Evolutionary conservation across 2,797 vertebrate species (phyloP).

Genomic region (Pangasius djambal): DNA sequence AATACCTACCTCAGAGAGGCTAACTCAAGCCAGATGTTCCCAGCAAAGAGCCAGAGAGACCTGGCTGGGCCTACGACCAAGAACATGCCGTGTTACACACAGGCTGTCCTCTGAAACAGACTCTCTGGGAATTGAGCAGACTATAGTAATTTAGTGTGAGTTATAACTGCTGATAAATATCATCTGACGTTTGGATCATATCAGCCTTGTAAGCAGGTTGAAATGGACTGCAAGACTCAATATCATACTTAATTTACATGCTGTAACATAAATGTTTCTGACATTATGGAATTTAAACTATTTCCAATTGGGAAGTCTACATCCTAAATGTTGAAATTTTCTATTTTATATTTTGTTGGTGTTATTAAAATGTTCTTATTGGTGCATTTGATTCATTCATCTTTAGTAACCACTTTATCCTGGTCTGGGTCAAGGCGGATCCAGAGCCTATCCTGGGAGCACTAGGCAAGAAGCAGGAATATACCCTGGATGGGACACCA

Average conservation of each 20-base stretch:
- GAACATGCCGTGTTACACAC: slow-evolving; percentile 30
- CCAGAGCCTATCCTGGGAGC: background rate
- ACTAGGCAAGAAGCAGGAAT: background rate
- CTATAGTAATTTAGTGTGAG: slow-evolving; percentile 37
- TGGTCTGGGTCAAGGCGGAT: background rate
- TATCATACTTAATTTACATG: background rate
- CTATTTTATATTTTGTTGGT: background rate
- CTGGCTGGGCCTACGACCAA: slow-evolving; percentile 40
- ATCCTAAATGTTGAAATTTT: background rate
- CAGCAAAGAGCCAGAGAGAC: slow-evolving; percentile 51
- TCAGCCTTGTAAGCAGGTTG: background rate
- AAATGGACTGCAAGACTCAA: background rate
- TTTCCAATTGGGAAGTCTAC: background rate
- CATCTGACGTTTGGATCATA: slow-evolving; percentile 29
- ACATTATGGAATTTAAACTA: background rate
- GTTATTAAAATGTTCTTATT: background rate
- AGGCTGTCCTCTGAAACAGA: slow-evolving; percentile 25
- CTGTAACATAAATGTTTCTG: background rate
- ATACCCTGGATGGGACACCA: background rate
- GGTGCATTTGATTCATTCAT: background rate
- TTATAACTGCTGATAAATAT: slow-evolving; percentile 37
- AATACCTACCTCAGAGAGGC: slow-evolving; percentile 74
- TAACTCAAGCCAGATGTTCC: slow-evolving; percentile 76
- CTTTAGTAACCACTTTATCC: background rate
- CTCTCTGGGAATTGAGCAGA: slow-evolving; percentile 43